Conservation (phyloP, 2,888 invertebrate genomes). For the Drosophila sordidula region DNA sequence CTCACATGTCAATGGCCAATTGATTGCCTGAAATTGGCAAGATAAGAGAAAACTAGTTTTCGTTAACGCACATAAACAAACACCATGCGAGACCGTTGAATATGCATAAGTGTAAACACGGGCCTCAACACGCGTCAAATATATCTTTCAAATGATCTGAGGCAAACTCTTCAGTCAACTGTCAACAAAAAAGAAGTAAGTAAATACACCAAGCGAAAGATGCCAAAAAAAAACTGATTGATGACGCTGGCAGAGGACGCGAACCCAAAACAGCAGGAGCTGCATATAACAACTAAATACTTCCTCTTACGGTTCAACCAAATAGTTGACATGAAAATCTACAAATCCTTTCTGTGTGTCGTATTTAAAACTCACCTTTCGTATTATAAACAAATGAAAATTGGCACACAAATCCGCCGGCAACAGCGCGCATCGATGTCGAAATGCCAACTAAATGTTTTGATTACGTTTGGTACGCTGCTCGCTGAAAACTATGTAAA, state of each 20-base stretch:
- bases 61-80: conserved; percentile 27
- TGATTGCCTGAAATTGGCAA: conserved; percentile 55
- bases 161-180: not conserved
- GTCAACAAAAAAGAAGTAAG: not conserved
- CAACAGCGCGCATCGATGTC: conserved; percentile 15
- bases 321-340: not conserved
- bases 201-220: conserved; percentile 27
- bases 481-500: not conserved
- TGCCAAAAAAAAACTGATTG: conserved; percentile 10
- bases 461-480: conserved; percentile 29
- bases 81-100: conserved; percentile 18
- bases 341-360: not conserved
- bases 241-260: conserved; percentile 34
- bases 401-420: conserved; percentile 26
- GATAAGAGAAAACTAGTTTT: conserved; percentile 64
- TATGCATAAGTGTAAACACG: not conserved
- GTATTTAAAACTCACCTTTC: conserved; percentile 19
- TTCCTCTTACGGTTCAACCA: not conserved
- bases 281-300: not conserved
- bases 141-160: not conserved
- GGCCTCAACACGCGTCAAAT: no score
- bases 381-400: conserved; percentile 23
- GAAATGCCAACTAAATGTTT: conserved; percentile 20
- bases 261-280: not conserved
- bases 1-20: conserved; percentile 46